Conservation (phyloP, 2,888 invertebrate species). For the Agriopis aurantiaria region DNA sequence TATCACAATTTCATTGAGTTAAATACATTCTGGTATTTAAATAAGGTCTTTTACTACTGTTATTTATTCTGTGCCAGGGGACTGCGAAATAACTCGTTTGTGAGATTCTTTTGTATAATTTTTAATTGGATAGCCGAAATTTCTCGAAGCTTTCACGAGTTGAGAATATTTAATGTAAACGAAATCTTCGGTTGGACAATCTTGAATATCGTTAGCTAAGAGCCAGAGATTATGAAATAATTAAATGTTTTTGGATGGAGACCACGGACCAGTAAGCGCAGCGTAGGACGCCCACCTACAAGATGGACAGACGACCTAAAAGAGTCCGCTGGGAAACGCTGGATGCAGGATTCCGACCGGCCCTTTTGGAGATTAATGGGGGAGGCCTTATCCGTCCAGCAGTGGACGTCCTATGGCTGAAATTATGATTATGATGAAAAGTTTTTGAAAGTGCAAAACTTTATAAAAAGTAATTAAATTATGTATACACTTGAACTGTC, state of each 20-base stretch:
- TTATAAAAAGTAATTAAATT: no score
- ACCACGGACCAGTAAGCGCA: not conserved
- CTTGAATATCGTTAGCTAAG: not conserved
- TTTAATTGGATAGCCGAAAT: slow-evolving; percentile 18
- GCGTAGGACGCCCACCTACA: no score
- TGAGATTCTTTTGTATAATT: slow-evolving; percentile 13
- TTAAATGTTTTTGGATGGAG: not conserved
- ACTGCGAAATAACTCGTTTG: slow-evolving; percentile 11
- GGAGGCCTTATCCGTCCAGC: no score
- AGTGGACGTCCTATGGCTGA: no score
- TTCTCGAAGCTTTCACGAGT: slow-evolving; percentile 16
- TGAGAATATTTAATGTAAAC: slow-evolving; percentile 12
- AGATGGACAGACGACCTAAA: no score
- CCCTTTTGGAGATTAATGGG: no score
- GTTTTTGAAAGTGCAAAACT: not conserved
- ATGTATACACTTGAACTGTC: no score
- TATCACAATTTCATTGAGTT: no score
- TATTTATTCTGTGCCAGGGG: not conserved
- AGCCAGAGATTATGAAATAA: not conserved
- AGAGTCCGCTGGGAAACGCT: no score
- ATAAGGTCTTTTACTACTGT: no score
- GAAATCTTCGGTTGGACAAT: slow-evolving; percentile 11
- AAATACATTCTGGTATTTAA: no score
- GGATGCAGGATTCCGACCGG: no score
- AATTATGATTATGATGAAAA: not conserved